phyloP scores from a whole-genome alignment of 2,888 invertebrate genomes.

The Coecobrya sp. region DNA sequence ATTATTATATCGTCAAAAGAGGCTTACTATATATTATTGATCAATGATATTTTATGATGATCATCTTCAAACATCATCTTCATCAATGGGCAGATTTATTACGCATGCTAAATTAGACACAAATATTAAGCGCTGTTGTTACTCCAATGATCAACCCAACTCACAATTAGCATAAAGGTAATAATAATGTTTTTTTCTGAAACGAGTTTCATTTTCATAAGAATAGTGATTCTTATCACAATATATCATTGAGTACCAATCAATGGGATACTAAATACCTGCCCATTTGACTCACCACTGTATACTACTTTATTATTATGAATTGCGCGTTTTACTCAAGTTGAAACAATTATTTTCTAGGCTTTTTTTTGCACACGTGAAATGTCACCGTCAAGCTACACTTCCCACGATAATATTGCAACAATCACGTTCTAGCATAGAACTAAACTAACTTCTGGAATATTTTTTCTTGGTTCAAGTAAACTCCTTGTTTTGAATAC shows the following conservation, averaged over 20 bases:
- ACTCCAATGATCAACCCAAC: not conserved
- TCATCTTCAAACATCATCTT: not conserved
- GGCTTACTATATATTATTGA: not conserved
- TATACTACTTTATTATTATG: not conserved
- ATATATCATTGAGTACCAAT: not conserved
- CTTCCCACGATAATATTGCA: not conserved
- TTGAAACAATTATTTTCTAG: not conserved
- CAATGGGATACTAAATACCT: not conserved
- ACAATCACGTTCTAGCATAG: not conserved
- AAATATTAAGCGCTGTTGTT: not conserved
- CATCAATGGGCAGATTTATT: slow-evolving; percentile 18
- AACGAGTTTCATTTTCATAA: slow-evolving; percentile 51
- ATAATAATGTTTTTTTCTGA: slow-evolving; percentile 20
- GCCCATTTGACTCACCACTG: not conserved
- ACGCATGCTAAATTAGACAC: not conserved
- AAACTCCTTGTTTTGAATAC: no score
- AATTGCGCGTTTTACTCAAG: not conserved
- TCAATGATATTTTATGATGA: slow-evolving; percentile 25
- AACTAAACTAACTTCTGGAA: not conserved
- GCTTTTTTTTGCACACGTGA: not conserved
- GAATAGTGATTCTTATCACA: not conserved
- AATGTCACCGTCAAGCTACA: slow-evolving; percentile 36
- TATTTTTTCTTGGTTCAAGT: not conserved
- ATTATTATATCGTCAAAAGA: not conserved
- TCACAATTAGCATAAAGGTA: slow-evolving; percentile 47